Base-by-base conservation (phyloP, 2,797 vertebrate genomes). In the Myripristis jacobus region DNA sequence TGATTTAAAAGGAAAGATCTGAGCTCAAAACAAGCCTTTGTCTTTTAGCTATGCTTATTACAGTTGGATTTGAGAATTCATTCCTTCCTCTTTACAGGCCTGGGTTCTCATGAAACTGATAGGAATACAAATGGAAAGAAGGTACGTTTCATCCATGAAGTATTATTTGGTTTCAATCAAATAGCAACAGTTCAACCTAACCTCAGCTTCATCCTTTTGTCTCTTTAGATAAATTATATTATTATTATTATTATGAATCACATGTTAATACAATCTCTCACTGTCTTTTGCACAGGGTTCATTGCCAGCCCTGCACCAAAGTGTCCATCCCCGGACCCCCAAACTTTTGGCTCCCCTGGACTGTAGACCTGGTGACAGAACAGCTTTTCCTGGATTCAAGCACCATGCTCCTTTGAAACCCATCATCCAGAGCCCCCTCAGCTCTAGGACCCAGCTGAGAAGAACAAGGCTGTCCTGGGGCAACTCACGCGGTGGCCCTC, bases 321-420 rank as follows among this genome's bases (percentile, higher is more conserved):
- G 9, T 46, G 34, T 52, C 36, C 24, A 44, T 46, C 70, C 70
- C 36, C 83, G 84, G 54, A 92, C 87, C 41, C 90, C 89, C 15
- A 94, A 91, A 72, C 81, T 88, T 18, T 78, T 94, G 75, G 85
- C 88, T 13, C 93, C 94, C 1, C 72, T 94, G 36, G 83, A 85
- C 6, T 70, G 52, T 57, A 75, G 75, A 44, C 75, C 60, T 27
- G 79, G 36, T 38, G 82, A 86, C 2, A 27, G 7, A 12, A 66
- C 46, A 4, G 38, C 53, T 55, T 59, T 78, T 13, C 79, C 84
- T 16, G 75, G 31, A 0, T 74, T 90, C 2, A 87, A 80, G 70
- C 73, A 77, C 31, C 75, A 70, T 7, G 19, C 74, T 59, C 83
- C 87, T 22, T 79, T 92, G 46, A 93, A 91, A 72, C 88, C 89